Conservation (phyloP, 2,797 vertebrate species). For the Crocidura indochinensis region DNA sequence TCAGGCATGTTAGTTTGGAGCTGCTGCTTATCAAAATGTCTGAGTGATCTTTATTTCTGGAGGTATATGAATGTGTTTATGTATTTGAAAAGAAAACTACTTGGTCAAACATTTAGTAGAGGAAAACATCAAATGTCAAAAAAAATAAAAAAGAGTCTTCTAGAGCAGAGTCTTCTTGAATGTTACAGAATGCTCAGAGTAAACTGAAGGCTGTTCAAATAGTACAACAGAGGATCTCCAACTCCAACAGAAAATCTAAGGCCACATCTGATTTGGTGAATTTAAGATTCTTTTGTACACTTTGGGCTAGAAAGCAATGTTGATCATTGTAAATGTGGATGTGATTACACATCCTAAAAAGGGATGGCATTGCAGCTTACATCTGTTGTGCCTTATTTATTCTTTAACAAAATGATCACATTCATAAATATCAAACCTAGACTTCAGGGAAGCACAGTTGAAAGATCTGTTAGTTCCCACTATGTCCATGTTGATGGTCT, state of each 20-base stretch:
- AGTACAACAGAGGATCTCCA: not conserved
- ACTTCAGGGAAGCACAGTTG: not conserved
- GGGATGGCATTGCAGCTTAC: not conserved
- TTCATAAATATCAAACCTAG: not conserved
- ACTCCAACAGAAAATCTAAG: not conserved
- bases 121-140: not conserved
- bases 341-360: constrained; percentile 1
- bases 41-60: not conserved
- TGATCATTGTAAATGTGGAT: not conserved
- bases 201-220: too few species aligned
- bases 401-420: not conserved
- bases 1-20: not conserved
- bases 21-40: constrained; percentile 3
- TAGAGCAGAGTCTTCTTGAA: too few species aligned
- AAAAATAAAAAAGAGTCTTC: too few species aligned
- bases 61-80: not conserved
- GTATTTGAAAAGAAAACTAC: not conserved
- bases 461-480: not conserved
- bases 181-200: too few species aligned
- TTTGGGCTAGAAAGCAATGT: not conserved
- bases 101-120: not conserved
- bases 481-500: not conserved
- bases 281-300: not conserved
- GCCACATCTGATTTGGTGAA: not conserved
- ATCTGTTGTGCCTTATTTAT: not conserved